Evolutionary conservation across 2,113 vertebrate genomes (phyloP), one percentile per base, ranked within the genome.

Genomic region (Dicerorhinus sumatrensis): DNA sequence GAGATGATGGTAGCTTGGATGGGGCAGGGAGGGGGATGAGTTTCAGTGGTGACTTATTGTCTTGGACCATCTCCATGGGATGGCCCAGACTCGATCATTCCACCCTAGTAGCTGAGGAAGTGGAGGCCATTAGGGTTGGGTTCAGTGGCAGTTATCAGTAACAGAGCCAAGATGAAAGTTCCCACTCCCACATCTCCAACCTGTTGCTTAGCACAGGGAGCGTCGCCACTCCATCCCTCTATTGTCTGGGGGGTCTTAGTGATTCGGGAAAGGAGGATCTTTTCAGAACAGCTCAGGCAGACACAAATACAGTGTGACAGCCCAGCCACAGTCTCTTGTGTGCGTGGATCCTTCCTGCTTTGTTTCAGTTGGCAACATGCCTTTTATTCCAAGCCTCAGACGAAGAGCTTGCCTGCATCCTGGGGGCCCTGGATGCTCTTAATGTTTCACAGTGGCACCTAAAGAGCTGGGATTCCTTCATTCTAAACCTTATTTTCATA

Each of bases 281-380:
- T 97, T 98, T 96, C 94, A 98, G 89, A 96, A 77, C 91, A 94
- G 94, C 89, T 98, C 96, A 98, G 95, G 96, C 98, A 97, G 93
- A 98, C 89, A 93, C 95, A 97, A 96, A 97, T 86, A 73, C 76
- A 97, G 89, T 67, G 96, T 97, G 98, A 98, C 98, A 98, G 89
- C 73, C 89, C 79, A 91, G 93, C 46, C 83, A 89, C 58, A 62
- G 73, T 60, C 90, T 65, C 93, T 91, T 97, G 84, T 96, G 58
- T 93, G 76, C 16, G 1, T 82, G 46, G 51, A 36, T 92, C 91
- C 72, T 95, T 88, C 42, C 58, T 0, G 48, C 93, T 97, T 97
- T 95, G 97, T 98, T 81, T 92, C 91, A 93, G 56, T 89, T 82
- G 63, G 93, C 81, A 93, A 91, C 12, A 56, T 0, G 42, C 58